Base-by-base conservation (phyloP, 2,797 vertebrate species). In the Eupleurogrammus muticus region DNA sequence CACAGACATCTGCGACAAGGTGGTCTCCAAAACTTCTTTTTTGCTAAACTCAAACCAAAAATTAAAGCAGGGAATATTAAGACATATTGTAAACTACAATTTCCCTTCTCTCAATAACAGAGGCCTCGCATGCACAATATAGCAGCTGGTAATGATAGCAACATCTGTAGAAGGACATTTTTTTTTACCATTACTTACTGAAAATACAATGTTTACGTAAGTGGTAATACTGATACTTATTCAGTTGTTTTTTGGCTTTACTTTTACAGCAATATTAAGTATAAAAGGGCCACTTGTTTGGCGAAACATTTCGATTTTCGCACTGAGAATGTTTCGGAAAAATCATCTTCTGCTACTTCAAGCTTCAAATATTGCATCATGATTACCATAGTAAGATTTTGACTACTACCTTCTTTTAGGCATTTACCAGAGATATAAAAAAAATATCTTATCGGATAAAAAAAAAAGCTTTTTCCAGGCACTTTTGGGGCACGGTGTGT, bases 1-100 rank as follows among this genome's bases (percentile, higher is more conserved):
- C 48, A 17, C 59, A 66, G 57, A 81, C 79, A 81, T 72, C 53
- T 51, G 71, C 70, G 81, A 56, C 66, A 20, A 58, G 69, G 57
- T 66, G 70, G 64, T 56, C 17, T 60, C 16, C 14, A 13, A 40
- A 49, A 2, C 13, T 36, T 20, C 35, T 20, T 0, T 6, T 28
- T 28, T 28, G 28, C 28, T 47, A 4, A 2, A 53, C 17, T 19
- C 51, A 50, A 44, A 51, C 36, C 28, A 44, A 42, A 1, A 9
- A 52, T 19, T 51, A 7, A 51, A 24, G 49, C 49, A 51, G 23
- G 13, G 21, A 58, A 20, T 47, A 28, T 44, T 44, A 13, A 44
- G 1, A 36, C 35, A 36, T 36, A 36, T 5, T 17, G 16, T 17
- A 17, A n/a, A 44, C 14, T 42, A 16, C 14, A 42, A 44, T 6